Percentiles rank a stretch among this genome's conserved stretches.
Evolutionary conservation across 2,113 vertebrate species (phyloP).

Genomic region (Pachypanchax playfairii): DNA sequence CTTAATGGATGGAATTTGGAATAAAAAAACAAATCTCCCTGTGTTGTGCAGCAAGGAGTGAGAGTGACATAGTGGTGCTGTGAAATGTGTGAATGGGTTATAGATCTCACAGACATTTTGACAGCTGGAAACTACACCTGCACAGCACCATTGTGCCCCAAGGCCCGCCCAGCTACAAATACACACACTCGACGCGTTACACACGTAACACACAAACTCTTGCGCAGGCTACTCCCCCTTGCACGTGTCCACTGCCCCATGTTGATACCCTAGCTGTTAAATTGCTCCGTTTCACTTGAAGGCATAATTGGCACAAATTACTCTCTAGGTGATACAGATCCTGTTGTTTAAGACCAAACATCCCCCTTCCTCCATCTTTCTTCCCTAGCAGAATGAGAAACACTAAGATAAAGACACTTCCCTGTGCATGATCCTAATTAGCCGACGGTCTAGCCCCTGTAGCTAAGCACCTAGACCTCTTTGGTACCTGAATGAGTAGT

Average conservation of each 20-base stretch:
- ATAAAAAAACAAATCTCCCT: neutral
- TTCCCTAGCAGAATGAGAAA: constrained; percentile 65
- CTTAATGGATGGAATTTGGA: neutral
- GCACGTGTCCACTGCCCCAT: constrained; percentile 81
- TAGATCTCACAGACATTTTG: constrained; percentile 71
- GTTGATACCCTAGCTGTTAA: constrained; percentile 84
- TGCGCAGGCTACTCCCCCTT: constrained; percentile 78
- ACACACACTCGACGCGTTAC: constrained; percentile 29
- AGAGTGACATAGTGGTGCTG: constrained; percentile 35
- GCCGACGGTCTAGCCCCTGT: constrained; percentile 74
- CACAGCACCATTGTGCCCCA: constrained; percentile 69
- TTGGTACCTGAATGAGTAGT: constrained; percentile 77
- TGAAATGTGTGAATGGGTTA: constrained; percentile 55
- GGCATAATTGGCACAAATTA: constrained; percentile 86
- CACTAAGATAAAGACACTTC: constrained; percentile 72
- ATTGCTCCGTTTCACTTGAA: constrained; percentile 83
- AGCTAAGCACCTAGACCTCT: constrained; percentile 80
- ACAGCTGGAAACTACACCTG: constrained; percentile 82
- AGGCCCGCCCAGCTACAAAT: constrained; percentile 48
- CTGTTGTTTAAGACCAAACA: constrained; percentile 84
- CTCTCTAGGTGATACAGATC: constrained; percentile 84
- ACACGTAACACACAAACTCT: constrained; percentile 61
- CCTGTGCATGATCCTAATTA: constrained; percentile 79
- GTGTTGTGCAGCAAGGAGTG: constrained; percentile 3
- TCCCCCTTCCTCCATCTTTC: constrained; percentile 64